Conservation (phyloP, 2,888 invertebrate species). For the Scelioninae gen. 1 region DNA sequence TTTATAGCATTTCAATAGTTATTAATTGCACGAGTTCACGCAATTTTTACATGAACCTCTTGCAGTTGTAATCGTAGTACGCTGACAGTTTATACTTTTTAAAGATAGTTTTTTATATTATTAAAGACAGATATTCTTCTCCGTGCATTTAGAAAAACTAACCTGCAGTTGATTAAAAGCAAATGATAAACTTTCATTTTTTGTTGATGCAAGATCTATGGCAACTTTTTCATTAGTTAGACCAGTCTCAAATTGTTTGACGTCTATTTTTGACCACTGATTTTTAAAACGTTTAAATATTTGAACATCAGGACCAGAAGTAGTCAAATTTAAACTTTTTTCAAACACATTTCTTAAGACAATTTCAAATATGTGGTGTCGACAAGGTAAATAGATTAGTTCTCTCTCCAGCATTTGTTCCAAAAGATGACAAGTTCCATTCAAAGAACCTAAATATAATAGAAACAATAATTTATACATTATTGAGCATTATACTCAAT, state of each 20-base stretch:
- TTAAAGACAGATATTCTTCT: too few species aligned
- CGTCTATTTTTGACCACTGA: background rate
- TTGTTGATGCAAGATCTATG: background rate
- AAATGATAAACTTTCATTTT: conserved; percentile 1
- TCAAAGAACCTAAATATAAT: conserved; percentile 67
- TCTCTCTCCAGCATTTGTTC: conserved; percentile 73
- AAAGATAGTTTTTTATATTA: too few species aligned
- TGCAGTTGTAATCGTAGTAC: too few species aligned
- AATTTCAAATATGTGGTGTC: conserved; percentile 75
- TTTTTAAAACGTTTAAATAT: conserved; percentile 30
- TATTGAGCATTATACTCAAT: background rate
- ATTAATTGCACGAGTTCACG: too few species aligned
- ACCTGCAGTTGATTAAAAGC: conserved; percentile 21
- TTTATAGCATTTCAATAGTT: too few species aligned
- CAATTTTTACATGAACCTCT: too few species aligned
- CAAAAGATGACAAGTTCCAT: conserved; percentile 65
- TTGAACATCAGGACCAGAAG: conserved; percentile 67
- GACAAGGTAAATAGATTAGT: conserved; percentile 72
- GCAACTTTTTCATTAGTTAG: conserved; percentile 11
- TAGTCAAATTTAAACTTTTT: conserved; percentile 49
- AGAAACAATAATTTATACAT: conserved; percentile 21
- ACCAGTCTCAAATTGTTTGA: background rate
- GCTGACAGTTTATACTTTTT: too few species aligned
- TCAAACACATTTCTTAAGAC: conserved; percentile 72
- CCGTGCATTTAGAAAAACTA: too few species aligned